phyloP scores from a whole-genome alignment of 30 jellyfish, hydroid and myxozoan genomes.

The Aurelia aurita region DNA sequence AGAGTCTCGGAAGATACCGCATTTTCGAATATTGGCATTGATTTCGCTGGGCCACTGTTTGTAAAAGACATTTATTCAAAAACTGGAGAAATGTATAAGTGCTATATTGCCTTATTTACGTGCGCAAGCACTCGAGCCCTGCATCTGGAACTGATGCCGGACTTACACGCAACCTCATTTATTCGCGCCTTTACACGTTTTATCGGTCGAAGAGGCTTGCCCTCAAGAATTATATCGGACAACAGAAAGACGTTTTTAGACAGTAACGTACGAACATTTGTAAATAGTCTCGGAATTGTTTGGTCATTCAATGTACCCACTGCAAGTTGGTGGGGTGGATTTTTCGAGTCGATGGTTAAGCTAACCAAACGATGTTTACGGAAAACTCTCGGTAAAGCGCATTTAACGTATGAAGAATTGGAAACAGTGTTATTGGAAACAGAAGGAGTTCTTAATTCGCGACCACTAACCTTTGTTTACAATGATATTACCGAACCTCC shows the following conservation, averaged over 20 bases:
- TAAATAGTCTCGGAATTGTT: not conserved
- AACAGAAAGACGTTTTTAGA: constrained; percentile 54
- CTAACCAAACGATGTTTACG: constrained; percentile 26
- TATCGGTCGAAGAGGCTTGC: constrained; percentile 57
- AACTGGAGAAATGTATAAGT: constrained; percentile 2
- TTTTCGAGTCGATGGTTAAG: constrained; percentile 44
- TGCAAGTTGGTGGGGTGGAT: constrained; percentile 74
- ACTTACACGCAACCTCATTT: constrained; percentile 35
- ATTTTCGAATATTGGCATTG: constrained; percentile 38
- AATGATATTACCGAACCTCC: constrained; percentile 27
- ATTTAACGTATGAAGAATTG: constrained; percentile 6
- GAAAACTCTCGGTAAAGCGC: constrained; percentile 39
- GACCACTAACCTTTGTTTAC: constrained; percentile 42
- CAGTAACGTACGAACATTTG: constrained; percentile 1
- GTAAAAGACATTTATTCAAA: constrained; percentile 29
- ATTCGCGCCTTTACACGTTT: constrained; percentile 48
- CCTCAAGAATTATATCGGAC: constrained; percentile 43
- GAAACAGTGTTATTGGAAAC: not conserved
- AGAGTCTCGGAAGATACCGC: constrained; percentile 34
- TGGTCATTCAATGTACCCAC: constrained; percentile 45
- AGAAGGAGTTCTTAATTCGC: constrained; percentile 21
- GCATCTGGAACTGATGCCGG: constrained; percentile 76
- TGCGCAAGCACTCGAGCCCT: constrained; percentile 41
- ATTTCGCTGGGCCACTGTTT: constrained; percentile 45
- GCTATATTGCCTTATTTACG: constrained; percentile 1